Evolutionary conservation across 2,888 invertebrate species (phyloP), one percentile per base, ranked within the genome.

Genomic region (Odontothrips loti): DNA sequence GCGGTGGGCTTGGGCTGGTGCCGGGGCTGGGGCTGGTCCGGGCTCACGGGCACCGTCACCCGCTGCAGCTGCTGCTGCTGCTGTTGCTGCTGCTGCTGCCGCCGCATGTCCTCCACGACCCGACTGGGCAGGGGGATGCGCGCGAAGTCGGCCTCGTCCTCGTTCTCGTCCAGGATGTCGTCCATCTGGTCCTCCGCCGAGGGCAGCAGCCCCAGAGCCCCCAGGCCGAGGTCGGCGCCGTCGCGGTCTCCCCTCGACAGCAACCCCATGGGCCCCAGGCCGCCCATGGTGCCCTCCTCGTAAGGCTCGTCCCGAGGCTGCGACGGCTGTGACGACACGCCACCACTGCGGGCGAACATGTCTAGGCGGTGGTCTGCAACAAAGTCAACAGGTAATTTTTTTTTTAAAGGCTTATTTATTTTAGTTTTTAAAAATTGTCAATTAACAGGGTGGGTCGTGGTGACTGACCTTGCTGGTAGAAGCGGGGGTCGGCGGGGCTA

Each of bases 1-100:
- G 68, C 68, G 68, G 68, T 23, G 68, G 68, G 68, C 68, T 27
- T 75, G 68, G 68, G 23, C 68, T 75, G 68, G 68, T 75, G 68
- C 58, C 58, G 11, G 58, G 1, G 58, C 58, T n/a, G 17, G 20
- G 6, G 58, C 58, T n/a, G 51, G n/a, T 75, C 27, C 68, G 68
- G 68, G 23, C 4, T 11, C 68, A 68, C 68, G 9, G 68, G 68
- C 27, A 9, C 23, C 68, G 68, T 75, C 27, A 75, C 68, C 11
- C 68, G 68, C 9, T 11, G 23, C 23, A 4, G 68, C 68, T 23
- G 11, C 68, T 75, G 68, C 68, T 27, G 68, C 68, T n/a, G 63
- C 9, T 9, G 2, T n/a, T 63, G 63, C 63, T 63, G 68, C 68
- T n/a, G 68, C 27, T 23, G 11, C 68, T 75, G 68, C 27, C 12